Evolutionary conservation across 2,888 invertebrate species (phyloP).

Genomic region (Amphipoea lucens): DNA sequence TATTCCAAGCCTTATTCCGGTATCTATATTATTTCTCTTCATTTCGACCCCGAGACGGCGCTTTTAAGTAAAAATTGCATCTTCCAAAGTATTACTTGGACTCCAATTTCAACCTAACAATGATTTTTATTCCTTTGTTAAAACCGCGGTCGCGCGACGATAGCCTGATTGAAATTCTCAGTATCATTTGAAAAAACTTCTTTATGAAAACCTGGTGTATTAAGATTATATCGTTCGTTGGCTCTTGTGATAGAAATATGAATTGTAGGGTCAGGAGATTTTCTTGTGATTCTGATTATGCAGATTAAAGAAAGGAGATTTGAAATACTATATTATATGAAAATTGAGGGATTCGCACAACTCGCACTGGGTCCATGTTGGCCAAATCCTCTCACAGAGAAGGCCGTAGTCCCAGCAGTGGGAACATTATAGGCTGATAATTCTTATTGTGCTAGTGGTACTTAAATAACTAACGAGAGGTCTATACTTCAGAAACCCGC

Average conservation of each 20-base stretch:
- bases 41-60: conserved; percentile 55
- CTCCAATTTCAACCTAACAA: conserved; percentile 68
- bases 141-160: conserved; percentile 61
- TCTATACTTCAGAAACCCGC: background rate
- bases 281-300: background rate
- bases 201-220: conserved; percentile 49
- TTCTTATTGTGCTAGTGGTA: background rate
- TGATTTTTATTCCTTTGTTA: conserved; percentile 75
- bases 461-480: background rate
- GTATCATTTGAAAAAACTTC: conserved; percentile 62
- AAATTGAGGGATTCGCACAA: background rate
- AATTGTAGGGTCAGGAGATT: conserved; percentile 16
- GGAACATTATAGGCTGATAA: background rate
- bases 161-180: conserved; percentile 78
- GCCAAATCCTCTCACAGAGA: too few relatives aligned
- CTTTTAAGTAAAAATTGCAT: conserved; percentile 74
- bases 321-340: background rate
- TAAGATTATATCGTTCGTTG: conserved; percentile 63
- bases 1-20: conserved; percentile 44
- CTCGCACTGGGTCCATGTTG: background rate
- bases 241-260: conserved; percentile 50
- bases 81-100: conserved; percentile 65
- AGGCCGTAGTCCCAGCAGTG: background rate
- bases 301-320: background rate
- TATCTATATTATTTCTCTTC: conserved; percentile 53